Conservation (phyloP, 2,888 invertebrate genomes). For the Netelia melanura region DNA sequence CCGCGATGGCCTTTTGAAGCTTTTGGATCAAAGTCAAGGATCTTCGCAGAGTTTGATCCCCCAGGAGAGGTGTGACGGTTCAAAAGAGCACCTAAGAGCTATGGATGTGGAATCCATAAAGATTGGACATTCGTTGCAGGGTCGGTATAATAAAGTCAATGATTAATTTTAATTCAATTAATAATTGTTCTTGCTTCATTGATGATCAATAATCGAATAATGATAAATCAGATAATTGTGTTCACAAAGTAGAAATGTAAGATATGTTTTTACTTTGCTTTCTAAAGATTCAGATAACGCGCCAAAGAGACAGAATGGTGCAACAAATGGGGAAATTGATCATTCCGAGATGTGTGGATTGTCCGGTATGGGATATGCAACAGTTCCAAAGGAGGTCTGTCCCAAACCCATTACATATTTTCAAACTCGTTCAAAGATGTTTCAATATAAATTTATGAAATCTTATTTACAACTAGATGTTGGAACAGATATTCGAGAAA, state of each 20-base stretch:
- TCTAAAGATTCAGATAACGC: neutral
- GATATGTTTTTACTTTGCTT: neutral
- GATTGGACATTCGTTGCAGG: neutral
- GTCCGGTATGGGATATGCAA: slow-evolving; percentile 89
- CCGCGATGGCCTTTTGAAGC: slow-evolving; percentile 90
- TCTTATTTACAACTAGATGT: slow-evolving; percentile 80
- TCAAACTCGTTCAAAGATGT: neutral
- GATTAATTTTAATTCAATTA: neutral
- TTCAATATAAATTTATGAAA: neutral
- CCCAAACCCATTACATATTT: slow-evolving; percentile 73
- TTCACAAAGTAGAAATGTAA: too few species aligned
- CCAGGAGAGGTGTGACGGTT: slow-evolving; percentile 11
- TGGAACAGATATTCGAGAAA: slow-evolving; percentile 88
- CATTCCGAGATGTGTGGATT: slow-evolving; percentile 88
- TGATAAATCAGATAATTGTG: too few species aligned
- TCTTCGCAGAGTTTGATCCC: slow-evolving; percentile 41
- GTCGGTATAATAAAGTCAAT: slow-evolving; percentile 1
- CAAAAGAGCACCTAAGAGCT: neutral
- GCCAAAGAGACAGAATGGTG: slow-evolving; percentile 27
- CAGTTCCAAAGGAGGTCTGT: slow-evolving; percentile 88
- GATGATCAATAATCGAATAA: neutral
- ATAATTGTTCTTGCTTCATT: neutral
- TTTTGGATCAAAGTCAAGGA: slow-evolving; percentile 87
- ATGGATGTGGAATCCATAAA: neutral
- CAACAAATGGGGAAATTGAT: slow-evolving; percentile 85